Percentiles rank a stretch among this genome's conserved stretches.
phyloP scores from a whole-genome alignment of 1,140 invertebrate genomes.

The Leptoteleia sp. region DNA sequence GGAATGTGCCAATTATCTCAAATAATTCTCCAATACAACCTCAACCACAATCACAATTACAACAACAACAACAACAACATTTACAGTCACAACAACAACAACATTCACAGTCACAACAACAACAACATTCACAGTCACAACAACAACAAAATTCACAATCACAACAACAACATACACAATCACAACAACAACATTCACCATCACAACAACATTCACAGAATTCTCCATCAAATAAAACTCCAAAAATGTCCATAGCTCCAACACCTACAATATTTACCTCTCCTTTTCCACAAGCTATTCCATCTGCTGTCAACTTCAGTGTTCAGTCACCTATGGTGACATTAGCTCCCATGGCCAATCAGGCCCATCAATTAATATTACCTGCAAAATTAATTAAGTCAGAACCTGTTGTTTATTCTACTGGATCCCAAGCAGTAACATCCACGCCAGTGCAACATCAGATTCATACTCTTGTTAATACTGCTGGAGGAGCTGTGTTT shows the following conservation, averaged over 20 bases:
- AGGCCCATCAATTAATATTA: slow-evolving; percentile 74
- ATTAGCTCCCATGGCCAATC: slow-evolving; percentile 73
- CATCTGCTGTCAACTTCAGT: slow-evolving; percentile 76
- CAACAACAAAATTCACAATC: slow-evolving; percentile 58
- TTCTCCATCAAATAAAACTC: slow-evolving; percentile 59
- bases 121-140: slow-evolving; percentile 57
- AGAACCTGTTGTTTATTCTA: slow-evolving; percentile 77
- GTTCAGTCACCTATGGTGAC: slow-evolving; percentile 78
- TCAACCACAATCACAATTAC: no score
- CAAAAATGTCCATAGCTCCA: slow-evolving; percentile 70
- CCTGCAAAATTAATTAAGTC: slow-evolving; percentile 80
- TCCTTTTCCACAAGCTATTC: slow-evolving; percentile 73
- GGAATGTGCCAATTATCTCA: slow-evolving; percentile 49
- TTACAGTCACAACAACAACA: slow-evolving; percentile 55
- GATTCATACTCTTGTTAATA: slow-evolving; percentile 85
- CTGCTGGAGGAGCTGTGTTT: slow-evolving; percentile 83
- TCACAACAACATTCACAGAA: no score
- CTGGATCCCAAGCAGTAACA: slow-evolving; percentile 71
- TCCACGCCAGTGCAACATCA: slow-evolving; percentile 79
- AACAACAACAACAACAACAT: slow-evolving; percentile 40
- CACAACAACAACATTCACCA: no score
- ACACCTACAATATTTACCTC: slow-evolving; percentile 73
- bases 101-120: slow-evolving; percentile 56
- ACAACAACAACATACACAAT: no score
- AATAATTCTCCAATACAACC: slow-evolving; percentile 52